Evolutionary conservation across 1,140 invertebrate genomes (phyloP), one percentile per base, ranked within the genome.

Genomic region (Mercenaria mercenaria): DNA sequence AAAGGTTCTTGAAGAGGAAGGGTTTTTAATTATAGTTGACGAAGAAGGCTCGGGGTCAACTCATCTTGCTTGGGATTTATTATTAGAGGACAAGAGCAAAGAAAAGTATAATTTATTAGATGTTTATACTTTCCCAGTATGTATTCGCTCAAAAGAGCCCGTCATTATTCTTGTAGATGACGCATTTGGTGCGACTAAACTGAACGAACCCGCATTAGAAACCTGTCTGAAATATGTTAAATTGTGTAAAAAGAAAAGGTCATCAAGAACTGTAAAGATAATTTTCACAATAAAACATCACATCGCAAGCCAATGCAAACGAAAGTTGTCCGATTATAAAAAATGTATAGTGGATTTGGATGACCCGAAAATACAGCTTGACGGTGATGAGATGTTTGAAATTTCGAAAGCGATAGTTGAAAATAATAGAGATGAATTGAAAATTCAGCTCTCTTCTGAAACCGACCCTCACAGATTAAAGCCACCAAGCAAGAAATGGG

Each of bases 331-430:
- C 1, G 41, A 52, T 50, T 50, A 26, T 18, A 29, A 50, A 20
- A 52, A 47, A 76, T 76, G 43, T 41, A 52, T 76, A 18, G 43
- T 76, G 18, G 72, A 76, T 23, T 76, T 76, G 39, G 72, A 76
- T n/a, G 72, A 76, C 10, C 20, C 20, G n/a, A 52, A 76, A 10
- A 10, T 76, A 29, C 72, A 29, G 41, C 43, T 47, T 8, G 43
- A 47, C 26, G 10, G 43, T 15, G 43, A 76, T 29, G 72, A 76
- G 41, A 47, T 26, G n/a, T 10, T 50, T 41, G 41, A 52, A 18
- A 26, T 76, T 2, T n/a, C 26, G 26, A 76, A 26, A 13, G 41
- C 43, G 10, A n/a, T 76, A 34, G 15, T 76, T 18, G 26, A 76
- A 47, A 50, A 76, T 34, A 47, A 29, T 23, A 29, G 23, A 50